Evolutionary conservation across 2,888 invertebrate species (phyloP).

Genomic region (Ormia ochracea): DNA sequence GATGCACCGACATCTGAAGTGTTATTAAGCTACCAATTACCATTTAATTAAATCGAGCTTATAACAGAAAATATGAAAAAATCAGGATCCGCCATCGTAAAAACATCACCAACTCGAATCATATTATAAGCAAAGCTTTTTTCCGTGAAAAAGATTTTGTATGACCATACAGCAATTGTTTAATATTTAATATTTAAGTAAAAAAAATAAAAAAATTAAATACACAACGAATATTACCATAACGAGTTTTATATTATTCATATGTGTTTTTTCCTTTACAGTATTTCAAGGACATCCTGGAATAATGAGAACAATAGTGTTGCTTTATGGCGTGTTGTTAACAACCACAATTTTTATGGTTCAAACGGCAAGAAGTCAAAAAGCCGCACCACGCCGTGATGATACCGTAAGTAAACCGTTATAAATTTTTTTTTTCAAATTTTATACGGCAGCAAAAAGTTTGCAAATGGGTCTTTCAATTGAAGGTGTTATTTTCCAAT

Average conservation of each 20-base stretch:
- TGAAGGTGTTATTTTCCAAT: conserved; percentile 11
- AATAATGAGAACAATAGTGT: conserved; percentile 53
- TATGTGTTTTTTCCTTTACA: background rate
- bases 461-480: background rate
- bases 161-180: background rate
- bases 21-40: too few relatives aligned
- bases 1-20: too few relatives aligned
- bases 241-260: conserved; percentile 6
- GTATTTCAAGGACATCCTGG: conserved; percentile 44
- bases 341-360: conserved; percentile 45
- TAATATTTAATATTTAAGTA: background rate
- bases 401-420: conserved; percentile 66
- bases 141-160: background rate
- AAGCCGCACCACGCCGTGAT: conserved; percentile 69
- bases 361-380: conserved; percentile 62
- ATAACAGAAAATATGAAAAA: too few relatives aligned
- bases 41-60: too few relatives aligned
- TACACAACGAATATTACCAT: conserved; percentile 1
- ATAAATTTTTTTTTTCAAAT: conserved; percentile 3
- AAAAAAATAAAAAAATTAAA: conserved; percentile 12
- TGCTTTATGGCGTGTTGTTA: conserved; percentile 52
- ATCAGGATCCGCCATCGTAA: background rate
- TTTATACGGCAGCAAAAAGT: background rate
- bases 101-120: background rate
- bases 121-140: conserved; percentile 22